A percentile compares a stretch with the other conserved stretches of the same genome.
phyloP scores from a whole-genome alignment of 2,113 vertebrate species.

The Sphyrna mokarran region DNA sequence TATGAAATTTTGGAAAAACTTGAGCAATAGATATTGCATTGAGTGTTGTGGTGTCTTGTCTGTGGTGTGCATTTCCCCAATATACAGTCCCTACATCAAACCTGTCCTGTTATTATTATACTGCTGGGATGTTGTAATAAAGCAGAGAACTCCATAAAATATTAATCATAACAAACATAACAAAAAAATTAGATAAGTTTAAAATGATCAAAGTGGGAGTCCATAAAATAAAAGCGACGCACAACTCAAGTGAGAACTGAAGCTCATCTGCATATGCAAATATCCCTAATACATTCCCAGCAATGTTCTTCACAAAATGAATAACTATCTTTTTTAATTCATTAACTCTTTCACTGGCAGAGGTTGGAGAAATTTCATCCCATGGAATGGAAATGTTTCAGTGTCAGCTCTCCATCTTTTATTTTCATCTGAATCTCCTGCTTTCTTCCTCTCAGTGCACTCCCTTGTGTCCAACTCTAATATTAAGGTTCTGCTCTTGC shows the following conservation, averaged over 20 bases:
- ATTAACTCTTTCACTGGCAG: background rate
- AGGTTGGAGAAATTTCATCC: background rate
- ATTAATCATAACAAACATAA: constrained; percentile 35
- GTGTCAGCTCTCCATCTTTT: background rate
- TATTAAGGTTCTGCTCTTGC: background rate
- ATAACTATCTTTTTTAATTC: background rate
- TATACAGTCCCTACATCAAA: background rate
- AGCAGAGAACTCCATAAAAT: constrained; percentile 30
- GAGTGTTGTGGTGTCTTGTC: background rate
- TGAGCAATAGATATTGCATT: background rate
- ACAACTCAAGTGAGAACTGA: background rate
- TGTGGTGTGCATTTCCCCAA: background rate
- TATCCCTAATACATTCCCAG: background rate
- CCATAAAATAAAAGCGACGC: background rate
- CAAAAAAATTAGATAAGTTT: constrained; percentile 30
- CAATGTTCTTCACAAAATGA: background rate
- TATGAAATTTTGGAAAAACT: background rate
- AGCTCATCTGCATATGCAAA: constrained; percentile 19
- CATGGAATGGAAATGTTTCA: background rate
- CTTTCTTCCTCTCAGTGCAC: background rate
- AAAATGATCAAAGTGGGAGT: constrained; percentile 11
- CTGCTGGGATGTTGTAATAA: constrained; percentile 32
- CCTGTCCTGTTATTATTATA: background rate
- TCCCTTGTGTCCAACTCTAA: background rate
- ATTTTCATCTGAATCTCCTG: background rate